phyloP scores from a whole-genome alignment of 2,797 vertebrate species.

The Crocodylus rhombifer region DNA sequence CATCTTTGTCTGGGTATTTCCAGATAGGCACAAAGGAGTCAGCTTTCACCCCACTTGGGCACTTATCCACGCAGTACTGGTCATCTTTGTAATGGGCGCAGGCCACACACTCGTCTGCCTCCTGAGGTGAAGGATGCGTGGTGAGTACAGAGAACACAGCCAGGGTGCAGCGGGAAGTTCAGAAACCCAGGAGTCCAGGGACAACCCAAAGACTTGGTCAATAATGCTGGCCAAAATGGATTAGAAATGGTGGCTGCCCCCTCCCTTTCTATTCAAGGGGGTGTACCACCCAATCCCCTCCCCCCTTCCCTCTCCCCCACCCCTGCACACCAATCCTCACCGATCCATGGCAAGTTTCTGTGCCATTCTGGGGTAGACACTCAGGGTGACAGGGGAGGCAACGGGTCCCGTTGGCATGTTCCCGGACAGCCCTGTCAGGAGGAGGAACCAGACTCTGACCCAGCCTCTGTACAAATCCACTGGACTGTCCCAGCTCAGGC shows the following conservation, averaged over 20 bases:
- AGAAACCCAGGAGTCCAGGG: fast-evolving
- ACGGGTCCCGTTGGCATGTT: conserved; percentile 84
- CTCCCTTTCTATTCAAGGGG: background rate
- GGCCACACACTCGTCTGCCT: conserved; percentile 88
- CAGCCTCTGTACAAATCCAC: background rate
- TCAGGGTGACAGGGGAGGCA: conserved; percentile 91
- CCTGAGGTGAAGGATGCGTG: conserved; percentile 70
- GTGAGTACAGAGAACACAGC: background rate
- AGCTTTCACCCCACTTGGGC: conserved; percentile 92
- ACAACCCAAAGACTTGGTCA: background rate
- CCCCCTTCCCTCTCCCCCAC: fast-evolving
- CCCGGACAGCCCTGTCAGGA: conserved; percentile 83
- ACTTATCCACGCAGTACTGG: conserved; percentile 88
- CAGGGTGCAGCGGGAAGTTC: fast-evolving
- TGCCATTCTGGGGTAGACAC: conserved; percentile 91
- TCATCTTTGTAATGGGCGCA: conserved; percentile 89
- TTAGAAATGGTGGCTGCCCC: background rate
- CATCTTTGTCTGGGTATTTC: conserved; percentile 91
- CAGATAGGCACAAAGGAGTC: conserved; percentile 91
- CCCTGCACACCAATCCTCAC: conserved; percentile 77
- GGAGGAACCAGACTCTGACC: background rate
- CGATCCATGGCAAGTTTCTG: conserved; percentile 88
- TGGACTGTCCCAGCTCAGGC: too few species aligned
- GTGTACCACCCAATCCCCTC: background rate
- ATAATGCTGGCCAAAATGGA: background rate